Evolutionary conservation across 2,888 invertebrate genomes (phyloP), one percentile per base, ranked within the genome.

Genomic region (Polyommatus iphigenia): DNA sequence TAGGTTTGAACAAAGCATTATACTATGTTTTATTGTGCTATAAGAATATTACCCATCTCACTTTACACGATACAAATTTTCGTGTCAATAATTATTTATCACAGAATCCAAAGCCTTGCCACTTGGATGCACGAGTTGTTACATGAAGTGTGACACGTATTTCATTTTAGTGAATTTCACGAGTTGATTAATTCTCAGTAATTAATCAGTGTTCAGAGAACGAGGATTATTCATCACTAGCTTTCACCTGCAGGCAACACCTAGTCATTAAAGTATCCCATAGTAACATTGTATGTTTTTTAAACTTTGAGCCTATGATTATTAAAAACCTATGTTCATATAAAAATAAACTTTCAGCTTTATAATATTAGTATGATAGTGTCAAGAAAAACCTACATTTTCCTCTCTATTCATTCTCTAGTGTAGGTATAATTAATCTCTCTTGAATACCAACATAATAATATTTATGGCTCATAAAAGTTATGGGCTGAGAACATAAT

Each of bases 81-180:
- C 46, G 46, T 57, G n/a, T n/a, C 20, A 59, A 67, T 24, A 24
- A 24, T 2, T 62, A 62, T 62, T 62, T 20, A 8, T 24, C 62
- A 15, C 24, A 5, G 62, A 24, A 29, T 24, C 24, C 62, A 29
- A 67, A 29, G 13, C 29, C 62, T 4, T 62, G 4, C 13, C 24
- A 24, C 13, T 67, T 67, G 15, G 62, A 67, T 13, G 62, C 24
- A 24, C 24, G 62, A 67, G 20, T 62, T 62, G 73, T 24, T 13
- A 73, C 24, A 4, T 62, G 62, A 67, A 13, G 10, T 67, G 73
- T 15, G 24, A 73, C 73, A 24, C 50, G 73, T 73, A 73, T 73
- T 73, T 54, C 73, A 73, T 73, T 73, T 73, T 50, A 73, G 50
- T 24, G 24, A 73, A 73, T 71, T 18, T 71, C 36, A 36, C 6